phyloP scores from a whole-genome alignment of 2,888 invertebrate genomes.

The Philhelius pedissequus region DNA sequence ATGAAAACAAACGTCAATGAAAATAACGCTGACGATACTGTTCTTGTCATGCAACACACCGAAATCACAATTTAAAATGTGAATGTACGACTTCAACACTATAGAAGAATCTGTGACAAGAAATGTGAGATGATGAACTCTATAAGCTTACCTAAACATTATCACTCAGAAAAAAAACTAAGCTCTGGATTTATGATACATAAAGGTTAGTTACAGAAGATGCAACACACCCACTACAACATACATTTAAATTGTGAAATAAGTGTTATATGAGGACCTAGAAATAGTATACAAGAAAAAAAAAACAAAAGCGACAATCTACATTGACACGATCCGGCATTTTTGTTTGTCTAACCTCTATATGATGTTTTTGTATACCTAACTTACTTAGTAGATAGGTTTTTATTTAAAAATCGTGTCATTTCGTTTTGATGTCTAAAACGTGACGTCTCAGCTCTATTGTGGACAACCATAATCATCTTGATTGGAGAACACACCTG shows the following conservation, averaged over 20 bases:
- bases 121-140: slow-evolving; percentile 2
- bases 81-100: not conserved
- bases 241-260: not conserved
- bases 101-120: not conserved
- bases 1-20: not conserved
- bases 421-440: slow-evolving; percentile 27
- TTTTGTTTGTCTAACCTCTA: not conserved
- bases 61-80: not conserved
- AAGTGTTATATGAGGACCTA: not conserved
- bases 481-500: not conserved
- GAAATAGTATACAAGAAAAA: not conserved
- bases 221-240: not conserved
- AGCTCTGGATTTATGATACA: not conserved
- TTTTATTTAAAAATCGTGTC: slow-evolving; percentile 32
- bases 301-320: not conserved
- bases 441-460: not conserved
- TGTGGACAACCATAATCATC: not conserved
- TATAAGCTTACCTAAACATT: not conserved
- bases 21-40: not conserved
- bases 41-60: not conserved
- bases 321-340: not conserved
- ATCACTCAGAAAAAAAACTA: not conserved
- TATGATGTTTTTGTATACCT: not conserved
- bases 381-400: not conserved
- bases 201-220: not conserved